These are phyloP conservation scores for Cylindroiulus punctatus DNA, from an alignment of 2,888 invertebrate genomes.

Conservation along the genomic window DNA sequence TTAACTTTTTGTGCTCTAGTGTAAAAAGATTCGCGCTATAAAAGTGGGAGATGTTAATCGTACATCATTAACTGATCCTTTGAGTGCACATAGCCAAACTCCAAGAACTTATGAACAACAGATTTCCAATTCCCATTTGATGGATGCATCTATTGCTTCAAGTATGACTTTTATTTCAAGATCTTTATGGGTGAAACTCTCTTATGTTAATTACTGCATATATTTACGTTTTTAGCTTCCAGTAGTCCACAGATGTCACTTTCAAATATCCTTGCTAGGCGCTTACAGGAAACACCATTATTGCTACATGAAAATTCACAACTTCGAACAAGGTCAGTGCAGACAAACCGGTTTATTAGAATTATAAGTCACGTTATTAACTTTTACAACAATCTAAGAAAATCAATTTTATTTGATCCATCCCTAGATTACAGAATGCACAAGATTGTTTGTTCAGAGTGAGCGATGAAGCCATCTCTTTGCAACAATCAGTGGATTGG, in stretches of 20 bases:
- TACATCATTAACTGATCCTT: background rate
- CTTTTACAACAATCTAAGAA: background rate
- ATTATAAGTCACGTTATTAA: background rate
- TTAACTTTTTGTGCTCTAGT: constrained; percentile 20
- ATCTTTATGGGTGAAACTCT: background rate
- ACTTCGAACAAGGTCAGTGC: constrained; percentile 49
- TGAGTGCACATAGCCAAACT: background rate
- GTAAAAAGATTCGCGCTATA: constrained; percentile 52
- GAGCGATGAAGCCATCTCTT: constrained; percentile 18
- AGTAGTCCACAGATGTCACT: constrained; percentile 45
- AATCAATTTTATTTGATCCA: too few species aligned
- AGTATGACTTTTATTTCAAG: background rate
- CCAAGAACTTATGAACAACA: background rate
- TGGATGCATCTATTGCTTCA: background rate
- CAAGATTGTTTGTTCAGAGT: constrained; percentile 23
- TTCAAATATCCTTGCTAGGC: constrained; percentile 26
- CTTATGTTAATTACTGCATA: background rate
- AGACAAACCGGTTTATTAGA: background rate
- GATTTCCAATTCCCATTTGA: background rate
- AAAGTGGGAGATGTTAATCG: constrained; percentile 23
- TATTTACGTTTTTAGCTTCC: background rate
- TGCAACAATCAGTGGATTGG: constrained; percentile 33
- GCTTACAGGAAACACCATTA: constrained; percentile 52
- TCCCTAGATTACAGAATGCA: background rate
- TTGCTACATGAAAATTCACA: constrained; percentile 52